Conservation (phyloP, 1,140 invertebrate species). For the Ooceraea biroi region DNA sequence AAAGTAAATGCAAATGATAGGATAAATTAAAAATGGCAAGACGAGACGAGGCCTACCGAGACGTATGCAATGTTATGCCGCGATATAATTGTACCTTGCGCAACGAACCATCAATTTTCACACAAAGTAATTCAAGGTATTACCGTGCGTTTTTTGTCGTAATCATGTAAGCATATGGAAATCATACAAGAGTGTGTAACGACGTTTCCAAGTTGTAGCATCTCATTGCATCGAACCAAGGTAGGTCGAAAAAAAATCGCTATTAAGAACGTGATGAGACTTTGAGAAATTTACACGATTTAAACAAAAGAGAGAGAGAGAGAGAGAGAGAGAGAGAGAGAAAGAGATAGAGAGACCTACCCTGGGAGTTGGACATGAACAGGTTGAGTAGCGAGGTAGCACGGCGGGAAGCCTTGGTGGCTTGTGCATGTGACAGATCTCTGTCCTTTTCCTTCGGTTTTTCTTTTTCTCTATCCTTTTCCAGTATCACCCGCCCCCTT, state of each 20-base stretch:
- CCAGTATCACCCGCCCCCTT: slow-evolving; percentile 83
- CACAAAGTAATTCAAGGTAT: too few relatives aligned
- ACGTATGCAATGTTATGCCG: slow-evolving; percentile 57
- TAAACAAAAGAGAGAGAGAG: slow-evolving; percentile 49
- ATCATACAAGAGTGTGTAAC: neutral
- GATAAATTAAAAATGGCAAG: too few relatives aligned
- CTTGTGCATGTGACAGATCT: slow-evolving; percentile 82
- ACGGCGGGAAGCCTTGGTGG: slow-evolving; percentile 94
- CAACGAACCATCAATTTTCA: too few relatives aligned
- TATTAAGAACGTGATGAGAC: slow-evolving; percentile 61
- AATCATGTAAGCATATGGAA: too few relatives aligned
- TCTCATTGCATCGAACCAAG: slow-evolving; percentile 57
- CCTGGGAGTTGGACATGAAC: slow-evolving; percentile 97
- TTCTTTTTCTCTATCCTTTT: slow-evolving; percentile 81
- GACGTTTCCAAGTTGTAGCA: too few relatives aligned
- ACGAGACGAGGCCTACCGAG: slow-evolving; percentile 49
- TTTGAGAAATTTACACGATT: slow-evolving; percentile 65
- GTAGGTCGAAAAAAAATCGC: slow-evolving; percentile 60
- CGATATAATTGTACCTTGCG: too few relatives aligned
- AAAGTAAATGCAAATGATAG: slow-evolving; percentile 22
- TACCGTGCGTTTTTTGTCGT: too few relatives aligned
- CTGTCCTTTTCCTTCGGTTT: slow-evolving; percentile 78
- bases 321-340: slow-evolving; percentile 28
- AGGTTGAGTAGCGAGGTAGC: slow-evolving; percentile 97
- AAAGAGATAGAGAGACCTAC: slow-evolving; percentile 86